A percentile compares a stretch with the other conserved stretches of the same genome.
Evolutionary conservation across 2,888 invertebrate species (phyloP).

Genomic region (Xylota segnis): DNA sequence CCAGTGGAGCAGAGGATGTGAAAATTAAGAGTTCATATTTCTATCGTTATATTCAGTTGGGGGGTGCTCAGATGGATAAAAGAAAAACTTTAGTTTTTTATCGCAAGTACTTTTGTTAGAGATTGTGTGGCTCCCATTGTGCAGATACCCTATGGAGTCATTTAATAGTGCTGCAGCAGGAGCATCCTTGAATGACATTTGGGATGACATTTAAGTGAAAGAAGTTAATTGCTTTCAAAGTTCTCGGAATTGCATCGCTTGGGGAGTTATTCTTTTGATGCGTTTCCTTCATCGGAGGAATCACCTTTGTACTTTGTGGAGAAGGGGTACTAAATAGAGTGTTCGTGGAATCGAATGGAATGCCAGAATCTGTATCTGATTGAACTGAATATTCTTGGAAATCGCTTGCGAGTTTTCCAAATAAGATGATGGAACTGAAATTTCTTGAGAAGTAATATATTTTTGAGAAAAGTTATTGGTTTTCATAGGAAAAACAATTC

Average conservation of each 20-base stretch:
- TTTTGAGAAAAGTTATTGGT: no score
- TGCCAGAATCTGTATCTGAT: no score
- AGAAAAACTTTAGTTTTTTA: slow-evolving; percentile 20
- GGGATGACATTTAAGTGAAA: slow-evolving; percentile 63
- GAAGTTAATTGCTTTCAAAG: slow-evolving; percentile 65
- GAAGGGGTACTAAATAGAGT: neutral
- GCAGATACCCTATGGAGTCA: slow-evolving; percentile 21
- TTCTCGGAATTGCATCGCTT: slow-evolving; percentile 44
- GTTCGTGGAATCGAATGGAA: no score
- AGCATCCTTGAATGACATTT: slow-evolving; percentile 56
- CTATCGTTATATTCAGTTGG: slow-evolving; percentile 46
- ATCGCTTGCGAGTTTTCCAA: no score
- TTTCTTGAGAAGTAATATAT: no score
- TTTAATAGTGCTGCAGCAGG: slow-evolving; percentile 22
- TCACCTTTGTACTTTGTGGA: slow-evolving; percentile 5
- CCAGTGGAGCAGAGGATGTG: slow-evolving; percentile 17
- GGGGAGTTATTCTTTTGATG: slow-evolving; percentile 11
- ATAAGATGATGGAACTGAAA: no score
- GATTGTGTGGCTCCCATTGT: slow-evolving; percentile 19
- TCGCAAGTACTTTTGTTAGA: neutral
- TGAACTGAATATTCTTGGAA: no score
- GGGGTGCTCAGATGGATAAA: slow-evolving; percentile 38
- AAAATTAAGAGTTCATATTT: slow-evolving; percentile 65
- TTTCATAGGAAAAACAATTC: no score
- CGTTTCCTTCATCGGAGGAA: neutral